Evolutionary conservation across 2,888 invertebrate species (phyloP).

Genomic region (Argynnis bischoffii): DNA sequence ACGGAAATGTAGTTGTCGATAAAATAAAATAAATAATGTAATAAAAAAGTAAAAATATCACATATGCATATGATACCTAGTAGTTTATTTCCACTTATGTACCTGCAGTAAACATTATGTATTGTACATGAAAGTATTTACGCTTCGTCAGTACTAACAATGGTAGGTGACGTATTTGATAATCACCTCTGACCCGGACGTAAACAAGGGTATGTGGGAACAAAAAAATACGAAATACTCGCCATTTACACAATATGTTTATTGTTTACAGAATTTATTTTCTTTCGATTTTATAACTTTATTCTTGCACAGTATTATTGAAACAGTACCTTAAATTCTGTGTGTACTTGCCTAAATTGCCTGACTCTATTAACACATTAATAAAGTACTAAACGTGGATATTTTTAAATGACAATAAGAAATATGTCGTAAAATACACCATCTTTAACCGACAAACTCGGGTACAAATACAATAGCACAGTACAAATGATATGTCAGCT

Average conservation of each 20-base stretch:
- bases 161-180: slow-evolving; percentile 39
- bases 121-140: slow-evolving; percentile 29
- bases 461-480: slow-evolving; percentile 3
- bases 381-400: no score
- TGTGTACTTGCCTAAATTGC: no score
- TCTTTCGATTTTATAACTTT: background rate
- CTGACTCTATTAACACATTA: no score
- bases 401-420: no score
- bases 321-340: no score
- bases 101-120: slow-evolving; percentile 19
- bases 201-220: slow-evolving; percentile 29
- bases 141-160: slow-evolving; percentile 36
- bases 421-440: no score
- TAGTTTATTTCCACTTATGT: background rate
- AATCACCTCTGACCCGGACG: slow-evolving; percentile 45
- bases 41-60: no score
- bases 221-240: slow-evolving; percentile 7
- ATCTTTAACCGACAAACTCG: no score
- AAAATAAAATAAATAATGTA: no score
- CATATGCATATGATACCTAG: no score
- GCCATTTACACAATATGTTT: background rate
- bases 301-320: no score
- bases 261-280: background rate
- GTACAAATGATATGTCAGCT: slow-evolving; percentile 16
- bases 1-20: no score